phyloP scores from a whole-genome alignment of 2,888 invertebrate species.

The Cephus nigrinus region DNA sequence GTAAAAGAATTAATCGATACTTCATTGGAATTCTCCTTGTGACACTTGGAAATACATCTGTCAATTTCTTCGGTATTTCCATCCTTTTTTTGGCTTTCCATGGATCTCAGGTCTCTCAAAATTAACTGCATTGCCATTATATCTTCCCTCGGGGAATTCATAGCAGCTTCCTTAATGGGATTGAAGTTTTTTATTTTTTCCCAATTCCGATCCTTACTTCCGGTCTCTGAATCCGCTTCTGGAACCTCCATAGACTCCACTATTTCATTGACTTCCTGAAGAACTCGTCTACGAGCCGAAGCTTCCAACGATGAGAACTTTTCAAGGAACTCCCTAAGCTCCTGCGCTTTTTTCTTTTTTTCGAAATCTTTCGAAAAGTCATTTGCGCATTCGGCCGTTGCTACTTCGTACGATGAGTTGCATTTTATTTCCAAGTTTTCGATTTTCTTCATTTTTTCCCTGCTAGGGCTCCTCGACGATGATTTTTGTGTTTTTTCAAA shows the following conservation, averaged over 20 bases:
- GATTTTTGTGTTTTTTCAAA: neutral
- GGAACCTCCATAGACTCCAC: neutral
- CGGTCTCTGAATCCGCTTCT: neutral
- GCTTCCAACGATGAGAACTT: neutral
- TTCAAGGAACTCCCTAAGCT: neutral
- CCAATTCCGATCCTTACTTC: neutral
- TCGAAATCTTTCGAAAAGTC: constrained; percentile 1
- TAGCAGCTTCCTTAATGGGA: neutral
- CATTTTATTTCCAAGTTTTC: neutral
- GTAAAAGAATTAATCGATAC: neutral
- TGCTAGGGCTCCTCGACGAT: neutral
- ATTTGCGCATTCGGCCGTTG: neutral
- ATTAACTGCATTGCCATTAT: neutral
- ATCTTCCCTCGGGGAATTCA: neutral
- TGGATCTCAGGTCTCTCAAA: neutral
- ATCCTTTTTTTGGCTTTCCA: neutral
- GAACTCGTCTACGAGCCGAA: constrained; percentile 4
- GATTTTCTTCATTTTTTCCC: neutral
- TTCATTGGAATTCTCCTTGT: neutral
- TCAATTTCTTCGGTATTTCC: neutral
- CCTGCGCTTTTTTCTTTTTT: neutral
- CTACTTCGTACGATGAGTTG: constrained; percentile 3
- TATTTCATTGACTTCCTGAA: neutral
- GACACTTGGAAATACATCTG: neutral
- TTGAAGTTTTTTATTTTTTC: neutral